Percentiles rank a stretch among this genome's conserved stretches.
These are phyloP conservation scores for Tethya wilhelma DNA, from an alignment of 37 sponge, comb jelly and placozoan species.

Conservation along the genomic window DNA sequence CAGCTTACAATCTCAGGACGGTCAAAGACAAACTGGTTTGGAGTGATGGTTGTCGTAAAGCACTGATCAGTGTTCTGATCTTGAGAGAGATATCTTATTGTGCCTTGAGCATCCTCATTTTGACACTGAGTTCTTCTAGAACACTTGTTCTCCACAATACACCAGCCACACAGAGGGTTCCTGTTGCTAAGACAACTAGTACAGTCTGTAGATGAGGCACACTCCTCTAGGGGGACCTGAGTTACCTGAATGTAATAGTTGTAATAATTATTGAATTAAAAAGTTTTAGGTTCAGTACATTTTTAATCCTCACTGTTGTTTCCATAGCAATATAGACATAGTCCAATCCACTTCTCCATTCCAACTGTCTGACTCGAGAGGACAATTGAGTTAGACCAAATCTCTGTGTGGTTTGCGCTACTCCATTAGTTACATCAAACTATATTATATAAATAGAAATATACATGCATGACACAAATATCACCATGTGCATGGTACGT, in stretches of 20 bases:
- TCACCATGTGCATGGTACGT: no score
- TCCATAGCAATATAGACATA: no score
- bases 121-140: constrained; percentile 64
- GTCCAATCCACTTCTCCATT: no score
- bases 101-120: constrained; percentile 30
- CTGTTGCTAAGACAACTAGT: background rate
- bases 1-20: constrained; percentile 11
- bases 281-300: no score
- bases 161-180: constrained; percentile 85
- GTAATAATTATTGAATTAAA: no score
- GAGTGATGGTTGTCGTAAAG: constrained; percentile 9
- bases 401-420: no score
- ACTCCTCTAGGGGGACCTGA: background rate
- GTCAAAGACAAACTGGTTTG: constrained; percentile 26
- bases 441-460: no score
- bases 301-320: no score
- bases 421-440: no score
- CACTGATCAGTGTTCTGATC: background rate
- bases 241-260: background rate
- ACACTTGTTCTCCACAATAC: constrained; percentile 82
- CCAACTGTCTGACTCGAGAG: no score
- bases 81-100: background rate
- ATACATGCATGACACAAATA: no score
- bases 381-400: no score
- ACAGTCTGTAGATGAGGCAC: background rate